Conservation (phyloP, 2,888 invertebrate genomes). For the Heliconius erato region DNA sequence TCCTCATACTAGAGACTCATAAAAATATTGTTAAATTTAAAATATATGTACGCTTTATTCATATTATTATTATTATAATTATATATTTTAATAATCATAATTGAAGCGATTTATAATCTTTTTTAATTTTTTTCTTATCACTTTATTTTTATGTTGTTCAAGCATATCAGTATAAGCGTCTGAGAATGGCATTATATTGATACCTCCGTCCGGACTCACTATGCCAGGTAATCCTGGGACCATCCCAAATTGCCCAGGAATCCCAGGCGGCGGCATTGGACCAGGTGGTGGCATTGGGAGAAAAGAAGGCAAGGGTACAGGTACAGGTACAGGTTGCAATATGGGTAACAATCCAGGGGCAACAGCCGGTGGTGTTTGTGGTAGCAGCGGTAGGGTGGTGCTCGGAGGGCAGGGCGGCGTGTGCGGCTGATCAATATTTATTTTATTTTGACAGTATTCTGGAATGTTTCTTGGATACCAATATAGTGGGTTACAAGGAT, state of each 20-base stretch:
- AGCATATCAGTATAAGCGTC: conserved; percentile 73
- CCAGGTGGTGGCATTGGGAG: neutral
- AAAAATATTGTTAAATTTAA: too few relatives aligned
- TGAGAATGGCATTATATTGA: conserved; percentile 78
- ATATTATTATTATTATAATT: too few relatives aligned
- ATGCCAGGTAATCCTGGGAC: conserved; percentile 73
- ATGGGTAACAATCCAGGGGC: conserved; percentile 41
- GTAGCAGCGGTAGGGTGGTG: neutral
- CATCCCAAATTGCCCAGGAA: conserved; percentile 57
- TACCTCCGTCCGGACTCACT: conserved; percentile 70
- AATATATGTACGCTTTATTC: too few relatives aligned
- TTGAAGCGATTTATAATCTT: conserved; percentile 57
- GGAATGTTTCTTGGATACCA: conserved; percentile 69
- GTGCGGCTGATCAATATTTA: conserved; percentile 15
- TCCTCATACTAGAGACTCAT: too few relatives aligned
- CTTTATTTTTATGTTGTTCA: conserved; percentile 70
- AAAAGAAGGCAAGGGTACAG: neutral
- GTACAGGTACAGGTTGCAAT: conserved; percentile 39
- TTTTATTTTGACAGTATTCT: conserved; percentile 56
- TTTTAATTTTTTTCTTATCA: conserved; percentile 63
- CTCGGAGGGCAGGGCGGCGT: neutral
- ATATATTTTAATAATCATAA: conserved; percentile 52
- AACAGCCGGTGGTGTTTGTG: conserved; percentile 52
- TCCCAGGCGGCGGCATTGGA: neutral
- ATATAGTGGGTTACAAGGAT: conserved; percentile 74